These are phyloP conservation scores for Chrysolina haemoptera DNA, from an alignment of 2,888 invertebrate species.

Conservation along the genomic window DNA sequence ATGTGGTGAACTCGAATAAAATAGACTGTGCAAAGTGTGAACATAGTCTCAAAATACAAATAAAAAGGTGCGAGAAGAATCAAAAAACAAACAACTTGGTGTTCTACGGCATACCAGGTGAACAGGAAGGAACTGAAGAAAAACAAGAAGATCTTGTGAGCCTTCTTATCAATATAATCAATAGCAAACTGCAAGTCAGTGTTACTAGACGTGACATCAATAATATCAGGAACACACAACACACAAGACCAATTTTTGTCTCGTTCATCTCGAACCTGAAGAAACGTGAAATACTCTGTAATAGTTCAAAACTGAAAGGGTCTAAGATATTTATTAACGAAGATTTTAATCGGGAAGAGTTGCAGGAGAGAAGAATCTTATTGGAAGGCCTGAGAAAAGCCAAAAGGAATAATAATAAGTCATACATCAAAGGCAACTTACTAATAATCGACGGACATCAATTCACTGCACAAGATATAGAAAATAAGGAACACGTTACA, in stretches of 20 bases:
- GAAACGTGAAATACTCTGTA: constrained; percentile 21
- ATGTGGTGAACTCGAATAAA: no score
- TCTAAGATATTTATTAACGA: constrained; percentile 20
- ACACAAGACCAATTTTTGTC: constrained; percentile 20
- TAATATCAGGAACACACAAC: constrained; percentile 23
- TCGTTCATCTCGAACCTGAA: constrained; percentile 20
- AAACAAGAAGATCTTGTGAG: background rate
- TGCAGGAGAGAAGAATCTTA: constrained; percentile 8
- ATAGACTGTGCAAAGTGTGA: background rate
- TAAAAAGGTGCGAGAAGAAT: background rate
- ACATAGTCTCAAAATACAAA: background rate
- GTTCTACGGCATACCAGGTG: background rate
- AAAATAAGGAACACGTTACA: constrained; percentile 9
- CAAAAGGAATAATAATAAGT: constrained; percentile 18
- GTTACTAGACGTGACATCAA: constrained; percentile 20
- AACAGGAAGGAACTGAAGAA: background rate
- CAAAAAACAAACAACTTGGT: background rate
- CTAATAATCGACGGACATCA: constrained; percentile 23
- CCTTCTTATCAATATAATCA: background rate
- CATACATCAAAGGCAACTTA: constrained; percentile 17
- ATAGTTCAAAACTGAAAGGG: constrained; percentile 25
- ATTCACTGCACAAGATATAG: constrained; percentile 21
- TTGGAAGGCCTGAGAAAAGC: constrained; percentile 6
- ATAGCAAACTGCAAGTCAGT: constrained; percentile 27
- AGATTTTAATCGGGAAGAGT: constrained; percentile 19